These are phyloP conservation scores for Vanessa cardui DNA, from an alignment of 2,888 invertebrate genomes.

Conservation along the genomic window DNA sequence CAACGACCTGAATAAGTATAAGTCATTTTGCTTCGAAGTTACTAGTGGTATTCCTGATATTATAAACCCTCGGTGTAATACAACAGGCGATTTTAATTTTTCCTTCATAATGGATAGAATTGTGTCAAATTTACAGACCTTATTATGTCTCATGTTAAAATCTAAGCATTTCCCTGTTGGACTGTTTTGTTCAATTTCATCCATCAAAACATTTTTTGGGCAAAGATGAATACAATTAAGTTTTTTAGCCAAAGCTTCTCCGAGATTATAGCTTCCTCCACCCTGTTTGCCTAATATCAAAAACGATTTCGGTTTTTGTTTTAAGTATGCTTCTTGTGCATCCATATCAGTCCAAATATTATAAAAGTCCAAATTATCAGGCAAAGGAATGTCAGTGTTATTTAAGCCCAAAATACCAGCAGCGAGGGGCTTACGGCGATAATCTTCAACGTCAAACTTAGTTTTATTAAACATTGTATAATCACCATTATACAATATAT, in stretches of 20 bases:
- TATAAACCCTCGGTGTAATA: slow-evolving; percentile 85
- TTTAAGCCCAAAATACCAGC: slow-evolving; percentile 64
- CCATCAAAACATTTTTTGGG: slow-evolving; percentile 77
- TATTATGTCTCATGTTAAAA: slow-evolving; percentile 81
- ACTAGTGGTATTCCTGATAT: slow-evolving; percentile 85
- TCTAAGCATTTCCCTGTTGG: slow-evolving; percentile 82
- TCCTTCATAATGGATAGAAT: slow-evolving; percentile 78
- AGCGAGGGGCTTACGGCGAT: slow-evolving; percentile 52
- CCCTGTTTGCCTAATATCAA: slow-evolving; percentile 84
- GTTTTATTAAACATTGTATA: slow-evolving; percentile 44
- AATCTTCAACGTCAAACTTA: slow-evolving; percentile 27
- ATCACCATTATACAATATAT: slow-evolving; percentile 51
- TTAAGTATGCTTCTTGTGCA: slow-evolving; percentile 75
- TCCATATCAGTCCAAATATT: slow-evolving; percentile 79
- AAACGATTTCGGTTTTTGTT: slow-evolving; percentile 80
- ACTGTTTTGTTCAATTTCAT: slow-evolving; percentile 82
- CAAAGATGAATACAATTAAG: slow-evolving; percentile 83
- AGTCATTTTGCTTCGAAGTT: slow-evolving; percentile 57
- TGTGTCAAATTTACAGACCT: slow-evolving; percentile 74
- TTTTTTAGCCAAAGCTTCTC: slow-evolving; percentile 80
- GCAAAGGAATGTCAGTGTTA: slow-evolving; percentile 63
- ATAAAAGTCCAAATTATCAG: slow-evolving; percentile 46
- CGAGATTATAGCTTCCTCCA: slow-evolving; percentile 76
- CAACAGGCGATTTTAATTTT: slow-evolving; percentile 75
- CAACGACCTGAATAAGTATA: slow-evolving; percentile 51